A percentile compares a stretch with the other conserved stretches of the same genome.
These are phyloP conservation scores for Cyrtorhinus lividipennis DNA, from an alignment of 1,140 invertebrate genomes.

Conservation along the genomic window DNA sequence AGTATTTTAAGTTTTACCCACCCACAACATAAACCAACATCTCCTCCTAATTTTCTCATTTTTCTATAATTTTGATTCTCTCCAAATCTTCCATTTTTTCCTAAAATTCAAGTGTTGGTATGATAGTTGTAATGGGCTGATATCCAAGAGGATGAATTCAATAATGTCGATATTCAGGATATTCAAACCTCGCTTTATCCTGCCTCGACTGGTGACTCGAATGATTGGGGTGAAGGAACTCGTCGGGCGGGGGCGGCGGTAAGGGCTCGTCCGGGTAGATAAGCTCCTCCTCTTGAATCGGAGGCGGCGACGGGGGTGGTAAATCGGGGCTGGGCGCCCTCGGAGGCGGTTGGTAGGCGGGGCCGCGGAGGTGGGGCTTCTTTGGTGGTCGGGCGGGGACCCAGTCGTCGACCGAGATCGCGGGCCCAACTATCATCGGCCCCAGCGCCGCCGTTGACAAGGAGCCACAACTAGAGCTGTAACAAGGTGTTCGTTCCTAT, in stretches of 20 bases:
- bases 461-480: slow-evolving; percentile 39
- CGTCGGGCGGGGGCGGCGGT: slow-evolving; percentile 37
- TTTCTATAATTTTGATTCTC: too few species aligned
- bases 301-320: slow-evolving; percentile 29
- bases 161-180: too few species aligned
- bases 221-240: slow-evolving; percentile 23
- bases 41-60: too few species aligned
- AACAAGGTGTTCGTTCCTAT: not conserved
- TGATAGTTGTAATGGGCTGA: too few species aligned
- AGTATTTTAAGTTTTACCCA: too few species aligned
- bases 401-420: slow-evolving; percentile 51
- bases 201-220: slow-evolving; percentile 1
- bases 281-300: slow-evolving; percentile 21
- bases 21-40: too few species aligned
- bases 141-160: too few species aligned
- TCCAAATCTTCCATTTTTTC: too few species aligned
- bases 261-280: slow-evolving; percentile 44
- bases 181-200: slow-evolving; percentile 17
- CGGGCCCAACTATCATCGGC: slow-evolving; percentile 45
- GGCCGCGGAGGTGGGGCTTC: slow-evolving; percentile 50
- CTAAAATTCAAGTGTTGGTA: too few species aligned
- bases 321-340: slow-evolving; percentile 21
- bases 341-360: slow-evolving; percentile 23
- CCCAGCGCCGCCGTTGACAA: slow-evolving; percentile 42
- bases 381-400: slow-evolving; percentile 57